Conservation (phyloP, 2,888 invertebrate genomes). For the Orgyia antiqua region DNA sequence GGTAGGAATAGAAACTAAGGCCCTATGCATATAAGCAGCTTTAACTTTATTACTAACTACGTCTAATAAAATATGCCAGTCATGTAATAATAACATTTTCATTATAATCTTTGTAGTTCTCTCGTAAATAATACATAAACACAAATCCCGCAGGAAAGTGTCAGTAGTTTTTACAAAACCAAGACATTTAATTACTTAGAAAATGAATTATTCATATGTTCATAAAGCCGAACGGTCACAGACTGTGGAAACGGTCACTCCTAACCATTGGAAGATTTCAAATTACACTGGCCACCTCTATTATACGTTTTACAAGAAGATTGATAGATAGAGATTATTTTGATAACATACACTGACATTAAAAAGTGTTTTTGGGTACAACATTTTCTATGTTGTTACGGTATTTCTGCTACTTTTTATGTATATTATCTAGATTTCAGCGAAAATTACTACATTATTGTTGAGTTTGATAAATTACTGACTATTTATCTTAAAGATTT, state of each 20-base stretch:
- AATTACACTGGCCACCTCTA: constrained; percentile 29
- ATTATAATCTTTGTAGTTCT: too few species aligned
- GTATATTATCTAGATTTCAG: too few species aligned
- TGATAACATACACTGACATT: constrained; percentile 24
- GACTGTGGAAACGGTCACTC: constrained; percentile 60
- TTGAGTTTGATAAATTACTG: too few species aligned
- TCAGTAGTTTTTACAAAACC: constrained; percentile 55
- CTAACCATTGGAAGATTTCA: constrained; percentile 24
- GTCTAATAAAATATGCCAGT: too few species aligned
- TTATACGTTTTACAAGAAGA: constrained; percentile 25
- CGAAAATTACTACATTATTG: too few species aligned
- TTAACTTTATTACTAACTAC: too few species aligned
- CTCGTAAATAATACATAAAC: constrained; percentile 17
- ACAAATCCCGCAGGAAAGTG: constrained; percentile 61
- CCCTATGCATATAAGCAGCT: too few species aligned
- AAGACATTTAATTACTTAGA: constrained; percentile 67
- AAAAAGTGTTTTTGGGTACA: background rate
- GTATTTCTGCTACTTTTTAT: too few species aligned
- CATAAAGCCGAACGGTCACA: constrained; percentile 69
- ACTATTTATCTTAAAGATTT: background rate
- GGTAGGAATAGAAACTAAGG: too few species aligned
- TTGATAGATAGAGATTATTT: constrained; percentile 23
- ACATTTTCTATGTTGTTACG: too few species aligned
- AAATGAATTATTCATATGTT: constrained; percentile 69
- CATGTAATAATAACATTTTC: too few species aligned